Evolutionary conservation across 2,888 invertebrate species (phyloP).

Genomic region (Euphydryas editha): DNA sequence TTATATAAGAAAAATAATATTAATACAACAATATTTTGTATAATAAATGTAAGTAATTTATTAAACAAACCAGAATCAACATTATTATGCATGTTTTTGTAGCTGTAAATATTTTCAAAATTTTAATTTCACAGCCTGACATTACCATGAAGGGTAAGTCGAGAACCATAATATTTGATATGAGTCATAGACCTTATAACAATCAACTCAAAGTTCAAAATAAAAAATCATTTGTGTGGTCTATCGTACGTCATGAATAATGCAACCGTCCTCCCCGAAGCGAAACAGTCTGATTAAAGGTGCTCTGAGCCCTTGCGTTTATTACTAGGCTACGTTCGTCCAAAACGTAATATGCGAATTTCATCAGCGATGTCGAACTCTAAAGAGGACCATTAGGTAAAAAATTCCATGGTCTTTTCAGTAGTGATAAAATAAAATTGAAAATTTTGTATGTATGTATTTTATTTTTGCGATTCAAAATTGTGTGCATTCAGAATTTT

Average conservation of each 20-base stretch:
- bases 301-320: constrained; percentile 43
- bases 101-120: constrained; percentile 36
- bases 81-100: constrained; percentile 15
- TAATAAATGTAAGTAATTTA: not conserved
- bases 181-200: constrained; percentile 18
- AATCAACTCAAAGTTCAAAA: constrained; percentile 23
- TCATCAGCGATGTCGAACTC: constrained; percentile 22
- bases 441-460: constrained; percentile 23
- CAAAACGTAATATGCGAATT: constrained; percentile 31
- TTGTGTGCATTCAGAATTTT: constrained; percentile 10
- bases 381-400: constrained; percentile 11
- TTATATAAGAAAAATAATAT: no score
- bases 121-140: constrained; percentile 36
- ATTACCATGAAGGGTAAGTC: constrained; percentile 38
- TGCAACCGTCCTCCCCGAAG: constrained; percentile 49
- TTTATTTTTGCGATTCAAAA: constrained; percentile 32
- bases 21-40: no score
- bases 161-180: constrained; percentile 9
- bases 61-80: constrained; percentile 1
- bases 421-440: constrained; percentile 28
- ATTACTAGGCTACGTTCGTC: constrained; percentile 35
- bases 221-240: constrained; percentile 29
- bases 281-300: constrained; percentile 52
- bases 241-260: constrained; percentile 56
- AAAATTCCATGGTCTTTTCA: constrained; percentile 13